A percentile compares a stretch with the other conserved stretches of the same genome.
phyloP scores from a whole-genome alignment of 1,140 invertebrate species.

The Adelges cooleyi region DNA sequence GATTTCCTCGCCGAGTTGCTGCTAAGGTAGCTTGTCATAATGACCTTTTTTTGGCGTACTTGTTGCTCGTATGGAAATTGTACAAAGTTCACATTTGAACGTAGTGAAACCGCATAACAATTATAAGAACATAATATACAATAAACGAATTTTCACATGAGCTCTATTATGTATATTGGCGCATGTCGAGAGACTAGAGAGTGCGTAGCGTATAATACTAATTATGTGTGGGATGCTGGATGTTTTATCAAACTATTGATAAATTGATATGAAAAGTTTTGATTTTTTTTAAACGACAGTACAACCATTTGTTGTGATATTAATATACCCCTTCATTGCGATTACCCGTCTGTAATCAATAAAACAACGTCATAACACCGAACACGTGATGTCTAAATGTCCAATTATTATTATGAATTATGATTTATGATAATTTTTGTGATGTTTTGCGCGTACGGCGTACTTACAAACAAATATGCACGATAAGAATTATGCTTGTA shows the following conservation, averaged over 20 bases:
- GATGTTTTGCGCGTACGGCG: too few relatives aligned
- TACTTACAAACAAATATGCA: too few relatives aligned
- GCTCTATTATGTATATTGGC: background rate
- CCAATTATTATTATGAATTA: too few relatives aligned
- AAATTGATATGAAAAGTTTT: slow-evolving; percentile 20
- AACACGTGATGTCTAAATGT: too few relatives aligned
- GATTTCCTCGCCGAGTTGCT: slow-evolving; percentile 1
- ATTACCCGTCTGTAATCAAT: too few relatives aligned
- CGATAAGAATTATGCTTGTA: too few relatives aligned
- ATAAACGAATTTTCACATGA: background rate
- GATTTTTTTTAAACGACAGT: slow-evolving; percentile 9
- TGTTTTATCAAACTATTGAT: slow-evolving; percentile 13
- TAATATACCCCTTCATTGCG: background rate
- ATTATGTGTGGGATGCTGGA: too few relatives aligned
- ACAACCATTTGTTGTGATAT: background rate
- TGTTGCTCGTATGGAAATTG: background rate
- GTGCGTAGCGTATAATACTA: too few relatives aligned
- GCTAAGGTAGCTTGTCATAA: background rate
- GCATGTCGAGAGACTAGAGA: background rate
- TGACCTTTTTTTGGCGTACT: background rate
- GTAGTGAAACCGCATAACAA: background rate
- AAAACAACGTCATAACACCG: too few relatives aligned
- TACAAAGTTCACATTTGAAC: background rate
- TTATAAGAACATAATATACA: background rate
- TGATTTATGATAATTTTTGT: too few relatives aligned